These are phyloP conservation scores for Seriola aureovittata DNA, from an alignment of 2,113 vertebrate species.

Conservation along the genomic window DNA sequence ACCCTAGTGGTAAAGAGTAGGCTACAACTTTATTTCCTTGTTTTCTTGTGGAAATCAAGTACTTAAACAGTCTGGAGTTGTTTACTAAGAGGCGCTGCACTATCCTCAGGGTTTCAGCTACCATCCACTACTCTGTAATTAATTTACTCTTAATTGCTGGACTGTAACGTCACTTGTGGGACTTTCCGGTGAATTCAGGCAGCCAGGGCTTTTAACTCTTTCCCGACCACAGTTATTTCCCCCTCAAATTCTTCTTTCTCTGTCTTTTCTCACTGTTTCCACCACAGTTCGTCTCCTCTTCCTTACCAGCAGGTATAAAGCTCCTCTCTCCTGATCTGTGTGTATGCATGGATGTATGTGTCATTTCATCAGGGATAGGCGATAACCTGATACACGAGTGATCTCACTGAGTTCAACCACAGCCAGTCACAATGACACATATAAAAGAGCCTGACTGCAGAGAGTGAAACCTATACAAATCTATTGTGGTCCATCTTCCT, in stretches of 20 bases:
- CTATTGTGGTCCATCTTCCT: constrained; percentile 54
- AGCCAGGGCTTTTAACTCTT: constrained; percentile 75
- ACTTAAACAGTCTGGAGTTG: constrained; percentile 52
- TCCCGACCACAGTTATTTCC: constrained; percentile 43
- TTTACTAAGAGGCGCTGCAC: constrained; percentile 66
- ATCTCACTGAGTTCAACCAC: constrained; percentile 67
- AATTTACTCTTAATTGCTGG: constrained; percentile 83
- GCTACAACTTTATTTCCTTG: neutral
- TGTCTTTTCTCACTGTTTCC: neutral
- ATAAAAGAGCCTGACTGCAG: constrained; percentile 41
- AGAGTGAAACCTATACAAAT: constrained; percentile 71
- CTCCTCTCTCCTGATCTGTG: neutral
- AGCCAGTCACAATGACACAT: constrained; percentile 42
- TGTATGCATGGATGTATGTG: neutral
- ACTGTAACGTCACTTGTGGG: constrained; percentile 79
- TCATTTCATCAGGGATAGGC: constrained; percentile 42
- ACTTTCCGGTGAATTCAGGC: constrained; percentile 80
- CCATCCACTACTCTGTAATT: constrained; percentile 81
- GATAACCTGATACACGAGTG: constrained; percentile 66
- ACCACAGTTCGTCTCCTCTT: neutral
- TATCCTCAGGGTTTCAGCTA: constrained; percentile 65
- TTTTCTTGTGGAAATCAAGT: constrained; percentile 22
- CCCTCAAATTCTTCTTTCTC: neutral
- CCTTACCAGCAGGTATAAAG: constrained; percentile 3
- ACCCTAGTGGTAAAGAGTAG: neutral